Base-by-base conservation (phyloP, 2,888 invertebrate species). In the Machimus atricapillus region DNA sequence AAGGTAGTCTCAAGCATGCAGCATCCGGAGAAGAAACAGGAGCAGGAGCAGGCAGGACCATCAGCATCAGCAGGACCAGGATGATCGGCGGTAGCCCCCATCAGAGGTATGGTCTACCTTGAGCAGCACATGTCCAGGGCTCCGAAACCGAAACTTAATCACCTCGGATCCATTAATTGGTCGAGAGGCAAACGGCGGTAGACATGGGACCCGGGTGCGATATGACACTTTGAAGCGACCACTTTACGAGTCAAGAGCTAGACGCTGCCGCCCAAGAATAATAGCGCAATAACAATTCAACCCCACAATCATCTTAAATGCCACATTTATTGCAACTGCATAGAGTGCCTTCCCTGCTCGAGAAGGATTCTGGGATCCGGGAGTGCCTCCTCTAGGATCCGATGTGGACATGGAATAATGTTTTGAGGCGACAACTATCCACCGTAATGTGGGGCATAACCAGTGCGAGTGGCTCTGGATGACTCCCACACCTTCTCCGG, bases 281-380 rank as follows among this genome's bases (percentile, higher is more conserved):
- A 83, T 83, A 83, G 83, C 37, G 86, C 86, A 86, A 86, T 86
- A 86, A 86, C 86, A 77, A 86, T 86, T 86, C 56, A 77, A 86
- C 58, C 77, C 37, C 77, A 77, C 86, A 86, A 86, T 86, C 86
- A 86, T 86, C 86, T 86, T 86, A 86, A 86, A 86, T 86, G 77
- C 86, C 86, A 74, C 86, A 86, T 86, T 86, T 86, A 86, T 77
- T 86, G 86, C 86, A 86, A 56, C 85, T 76, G 66, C 40, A 73
- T 58, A 40, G 40, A 83, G 73, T 31, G 83, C 19, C 37, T 34
- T 27, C 66, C 83, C 19, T 34, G 43, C 43, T 16, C 16, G 43
- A 46, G 43, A 1, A 46, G 43, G 43, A 46, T 16, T 46, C 43
- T 40, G 19, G 19, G 73, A 37, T n/a, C 66, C 34, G 19, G 66